Percentiles rank a stretch among this genome's conserved stretches.
Evolutionary conservation across 2,888 invertebrate species (phyloP).

Genomic region (Odiellus spinosus): DNA sequence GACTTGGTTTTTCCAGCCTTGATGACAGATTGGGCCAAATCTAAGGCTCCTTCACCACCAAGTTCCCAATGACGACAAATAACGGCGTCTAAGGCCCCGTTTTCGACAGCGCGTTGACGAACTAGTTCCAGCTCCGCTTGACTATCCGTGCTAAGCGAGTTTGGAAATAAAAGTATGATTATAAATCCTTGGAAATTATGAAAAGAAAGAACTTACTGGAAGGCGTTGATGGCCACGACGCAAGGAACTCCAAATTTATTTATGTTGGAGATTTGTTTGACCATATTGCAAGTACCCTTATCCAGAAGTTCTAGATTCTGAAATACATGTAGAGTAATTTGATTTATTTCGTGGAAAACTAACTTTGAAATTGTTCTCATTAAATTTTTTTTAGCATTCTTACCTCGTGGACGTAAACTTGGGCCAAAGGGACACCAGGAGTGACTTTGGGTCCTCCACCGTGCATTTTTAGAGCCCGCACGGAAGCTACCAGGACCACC

Average conservation of each 20-base stretch:
- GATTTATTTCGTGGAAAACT: conserved; percentile 1
- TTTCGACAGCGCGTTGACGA: conserved; percentile 47
- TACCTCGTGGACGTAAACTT: conserved; percentile 53
- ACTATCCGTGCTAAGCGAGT: conserved; percentile 55
- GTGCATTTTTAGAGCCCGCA: conserved; percentile 95
- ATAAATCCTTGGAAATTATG: not conserved
- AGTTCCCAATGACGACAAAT: conserved; percentile 71
- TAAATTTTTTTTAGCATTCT: not conserved
- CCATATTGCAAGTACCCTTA: conserved; percentile 74
- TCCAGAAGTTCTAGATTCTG: conserved; percentile 66
- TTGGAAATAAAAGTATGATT: not conserved
- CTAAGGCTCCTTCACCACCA: conserved; percentile 73
- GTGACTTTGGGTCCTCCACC: conserved; percentile 86
- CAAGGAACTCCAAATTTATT: conserved; percentile 78
- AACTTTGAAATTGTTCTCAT: not conserved
- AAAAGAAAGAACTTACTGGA: conserved; percentile 42
- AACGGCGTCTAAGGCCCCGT: conserved; percentile 76
- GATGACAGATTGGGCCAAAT: conserved; percentile 72
- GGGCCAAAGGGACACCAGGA: conserved; percentile 64
- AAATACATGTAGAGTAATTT: conserved; percentile 12
- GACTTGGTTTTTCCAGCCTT: conserved; percentile 50
- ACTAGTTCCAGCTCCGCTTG: conserved; percentile 64
- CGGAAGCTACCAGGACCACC: conserved; percentile 78
- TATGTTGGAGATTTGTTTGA: conserved; percentile 87
- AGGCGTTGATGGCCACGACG: conserved; percentile 79